phyloP scores from a whole-genome alignment of 2,888 invertebrate species.

The Nymphalis c-album region DNA sequence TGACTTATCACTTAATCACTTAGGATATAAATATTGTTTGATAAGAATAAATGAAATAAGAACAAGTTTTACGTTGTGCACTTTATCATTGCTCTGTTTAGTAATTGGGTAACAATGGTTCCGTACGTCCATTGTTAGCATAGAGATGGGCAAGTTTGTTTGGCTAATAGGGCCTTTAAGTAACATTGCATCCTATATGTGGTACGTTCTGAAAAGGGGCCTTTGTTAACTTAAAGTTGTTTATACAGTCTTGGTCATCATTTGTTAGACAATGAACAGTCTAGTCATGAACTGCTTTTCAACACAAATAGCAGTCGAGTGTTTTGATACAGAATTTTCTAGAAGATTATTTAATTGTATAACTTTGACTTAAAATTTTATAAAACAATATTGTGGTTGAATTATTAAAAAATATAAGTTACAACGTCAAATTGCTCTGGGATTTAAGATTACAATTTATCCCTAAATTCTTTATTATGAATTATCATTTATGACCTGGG shows the following conservation, averaged over 20 bases:
- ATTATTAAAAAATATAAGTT: too few species aligned
- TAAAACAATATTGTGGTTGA: too few species aligned
- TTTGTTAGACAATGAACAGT: conserved; percentile 28
- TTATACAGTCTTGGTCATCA: conserved; percentile 20
- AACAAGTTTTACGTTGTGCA: too few species aligned
- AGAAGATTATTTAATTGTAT: conserved; percentile 28
- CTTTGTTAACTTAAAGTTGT: conserved; percentile 28
- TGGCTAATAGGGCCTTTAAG: conserved; percentile 11
- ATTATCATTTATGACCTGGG: too few species aligned
- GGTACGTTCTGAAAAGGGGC: conserved; percentile 22
- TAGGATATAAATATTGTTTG: too few species aligned
- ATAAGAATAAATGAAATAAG: too few species aligned
- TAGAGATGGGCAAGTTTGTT: conserved; percentile 17
- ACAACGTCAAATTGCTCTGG: too few species aligned
- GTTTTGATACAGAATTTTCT: conserved; percentile 11
- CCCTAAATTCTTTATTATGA: too few species aligned
- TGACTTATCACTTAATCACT: too few species aligned
- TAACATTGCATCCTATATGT: conserved; percentile 15
- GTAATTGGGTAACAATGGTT: neutral
- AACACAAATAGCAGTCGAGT: conserved; percentile 27
- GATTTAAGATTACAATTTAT: too few species aligned
- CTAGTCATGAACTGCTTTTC: conserved; percentile 18
- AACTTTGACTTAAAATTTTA: conserved; percentile 22
- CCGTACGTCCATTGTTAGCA: conserved; percentile 15
- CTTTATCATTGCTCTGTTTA: too few species aligned